Percentiles rank a stretch among this genome's conserved stretches.
These are phyloP conservation scores for Malacoraja senta DNA, from an alignment of 2,797 vertebrate species.

Conservation along the genomic window DNA sequence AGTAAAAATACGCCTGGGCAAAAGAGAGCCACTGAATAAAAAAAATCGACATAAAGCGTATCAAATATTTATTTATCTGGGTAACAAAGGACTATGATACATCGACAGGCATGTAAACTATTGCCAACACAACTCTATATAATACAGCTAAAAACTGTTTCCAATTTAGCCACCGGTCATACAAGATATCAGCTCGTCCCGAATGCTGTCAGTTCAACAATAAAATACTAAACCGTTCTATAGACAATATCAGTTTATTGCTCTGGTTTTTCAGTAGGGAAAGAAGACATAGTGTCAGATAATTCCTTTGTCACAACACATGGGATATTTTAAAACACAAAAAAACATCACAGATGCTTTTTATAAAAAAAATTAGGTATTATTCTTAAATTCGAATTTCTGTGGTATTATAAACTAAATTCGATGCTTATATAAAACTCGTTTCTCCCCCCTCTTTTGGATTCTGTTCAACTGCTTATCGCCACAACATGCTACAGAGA, in stretches of 20 bases:
- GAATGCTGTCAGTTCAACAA: conserved; percentile 70
- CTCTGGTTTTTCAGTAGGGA: conserved; percentile 77
- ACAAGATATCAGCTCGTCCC: conserved; percentile 87
- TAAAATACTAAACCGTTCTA: conserved; percentile 61
- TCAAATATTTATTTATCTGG: conserved; percentile 99
- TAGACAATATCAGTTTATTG: conserved; percentile 93
- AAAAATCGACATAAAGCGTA: conserved; percentile 98
- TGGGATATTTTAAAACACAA: conserved; percentile 70
- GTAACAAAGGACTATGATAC: conserved; percentile 99
- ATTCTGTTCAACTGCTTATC: conserved; percentile 88
- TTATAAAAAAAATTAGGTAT: not conserved
- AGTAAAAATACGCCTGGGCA: conserved; percentile 74
- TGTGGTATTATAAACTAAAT: conserved; percentile 73
- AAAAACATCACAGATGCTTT: conserved; percentile 58
- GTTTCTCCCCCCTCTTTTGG: conserved; percentile 61
- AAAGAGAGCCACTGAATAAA: conserved; percentile 80
- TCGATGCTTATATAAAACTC: conserved; percentile 74
- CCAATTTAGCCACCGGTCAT: conserved; percentile 90
- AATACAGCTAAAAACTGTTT: conserved; percentile 90
- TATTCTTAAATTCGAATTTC: conserved; percentile 42
- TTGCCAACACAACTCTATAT: conserved; percentile 95
- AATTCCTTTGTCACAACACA: conserved; percentile 78
- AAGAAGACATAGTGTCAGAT: conserved; percentile 75
- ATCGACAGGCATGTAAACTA: conserved; percentile 97
- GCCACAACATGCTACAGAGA: conserved; percentile 97